These are phyloP conservation scores for Capreolus pygargus DNA, from an alignment of 2,113 vertebrate species.

Conservation along the genomic window DNA sequence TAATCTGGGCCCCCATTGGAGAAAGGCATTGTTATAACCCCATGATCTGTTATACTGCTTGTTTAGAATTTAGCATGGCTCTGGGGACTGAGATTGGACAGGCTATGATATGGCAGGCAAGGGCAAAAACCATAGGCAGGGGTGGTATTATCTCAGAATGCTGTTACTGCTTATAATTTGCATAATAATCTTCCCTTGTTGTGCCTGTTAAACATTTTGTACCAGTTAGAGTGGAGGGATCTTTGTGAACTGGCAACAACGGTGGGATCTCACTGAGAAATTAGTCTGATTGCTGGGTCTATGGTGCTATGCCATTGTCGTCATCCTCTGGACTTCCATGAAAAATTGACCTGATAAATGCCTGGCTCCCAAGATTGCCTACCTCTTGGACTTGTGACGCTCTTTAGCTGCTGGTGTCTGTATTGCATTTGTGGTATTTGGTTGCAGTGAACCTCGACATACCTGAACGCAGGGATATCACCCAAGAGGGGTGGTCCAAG, in stretches of 20 bases:
- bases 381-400: neutral
- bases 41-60: neutral
- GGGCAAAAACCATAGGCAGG: neutral
- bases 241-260: neutral
- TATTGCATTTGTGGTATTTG: neutral
- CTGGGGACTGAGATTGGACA: neutral
- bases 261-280: neutral
- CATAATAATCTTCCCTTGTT: neutral
- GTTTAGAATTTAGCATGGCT: neutral
- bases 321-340: neutral
- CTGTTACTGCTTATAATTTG: neutral
- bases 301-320: neutral
- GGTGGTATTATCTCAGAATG: neutral
- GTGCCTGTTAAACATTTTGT: neutral
- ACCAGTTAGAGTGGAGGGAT: neutral
- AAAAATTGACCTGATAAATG: neutral
- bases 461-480: neutral
- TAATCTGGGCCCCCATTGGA: neutral
- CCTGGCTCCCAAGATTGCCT: neutral
- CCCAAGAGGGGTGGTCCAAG: neutral
- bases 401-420: neutral
- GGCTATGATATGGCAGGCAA: neutral
- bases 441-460: neutral
- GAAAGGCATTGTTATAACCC: neutral
- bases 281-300: neutral